phyloP scores from a whole-genome alignment of 2,888 invertebrate species.

The Ormyrus pomaceus region DNA sequence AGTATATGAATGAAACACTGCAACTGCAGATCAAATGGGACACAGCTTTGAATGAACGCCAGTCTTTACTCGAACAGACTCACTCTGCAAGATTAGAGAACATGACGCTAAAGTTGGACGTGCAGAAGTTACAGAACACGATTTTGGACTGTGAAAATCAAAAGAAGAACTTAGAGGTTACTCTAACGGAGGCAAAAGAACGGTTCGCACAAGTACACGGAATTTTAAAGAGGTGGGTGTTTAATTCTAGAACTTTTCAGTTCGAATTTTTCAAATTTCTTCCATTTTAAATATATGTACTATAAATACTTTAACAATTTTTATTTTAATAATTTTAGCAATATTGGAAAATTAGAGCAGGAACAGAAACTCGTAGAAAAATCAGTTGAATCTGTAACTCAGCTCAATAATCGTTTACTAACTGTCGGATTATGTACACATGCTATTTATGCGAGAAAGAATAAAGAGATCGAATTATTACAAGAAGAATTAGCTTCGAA shows the following conservation, averaged over 20 bases:
- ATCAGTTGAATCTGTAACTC: slow-evolving; percentile 59
- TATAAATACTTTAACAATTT: not conserved
- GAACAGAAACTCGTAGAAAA: slow-evolving; percentile 67
- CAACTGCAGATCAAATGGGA: slow-evolving; percentile 64
- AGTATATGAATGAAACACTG: slow-evolving; percentile 60
- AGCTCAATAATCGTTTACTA: slow-evolving; percentile 66
- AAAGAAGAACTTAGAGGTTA: slow-evolving; percentile 61
- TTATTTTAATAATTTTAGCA: slow-evolving; percentile 59
- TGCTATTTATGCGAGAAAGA: slow-evolving; percentile 61
- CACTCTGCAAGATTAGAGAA: slow-evolving; percentile 63
- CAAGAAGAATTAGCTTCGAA: slow-evolving; percentile 56
- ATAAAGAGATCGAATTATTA: slow-evolving; percentile 60
- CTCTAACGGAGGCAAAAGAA: slow-evolving; percentile 54
- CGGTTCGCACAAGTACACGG: slow-evolving; percentile 41
- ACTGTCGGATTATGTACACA: slow-evolving; percentile 63
- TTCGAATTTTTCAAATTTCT: not conserved
- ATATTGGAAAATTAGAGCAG: slow-evolving; percentile 64
- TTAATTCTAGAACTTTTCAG: not conserved
- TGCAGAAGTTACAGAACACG: slow-evolving; percentile 60
- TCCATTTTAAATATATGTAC: not conserved
- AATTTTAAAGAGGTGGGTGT: slow-evolving; percentile 48
- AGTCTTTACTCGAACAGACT: slow-evolving; percentile 64
- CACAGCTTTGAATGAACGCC: slow-evolving; percentile 62
- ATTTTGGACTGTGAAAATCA: slow-evolving; percentile 53
- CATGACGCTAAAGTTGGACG: slow-evolving; percentile 61